Percentiles rank a stretch among this genome's conserved stretches.
phyloP scores from a whole-genome alignment of 1,140 invertebrate species.

The Ctenoplectra terminalis region DNA sequence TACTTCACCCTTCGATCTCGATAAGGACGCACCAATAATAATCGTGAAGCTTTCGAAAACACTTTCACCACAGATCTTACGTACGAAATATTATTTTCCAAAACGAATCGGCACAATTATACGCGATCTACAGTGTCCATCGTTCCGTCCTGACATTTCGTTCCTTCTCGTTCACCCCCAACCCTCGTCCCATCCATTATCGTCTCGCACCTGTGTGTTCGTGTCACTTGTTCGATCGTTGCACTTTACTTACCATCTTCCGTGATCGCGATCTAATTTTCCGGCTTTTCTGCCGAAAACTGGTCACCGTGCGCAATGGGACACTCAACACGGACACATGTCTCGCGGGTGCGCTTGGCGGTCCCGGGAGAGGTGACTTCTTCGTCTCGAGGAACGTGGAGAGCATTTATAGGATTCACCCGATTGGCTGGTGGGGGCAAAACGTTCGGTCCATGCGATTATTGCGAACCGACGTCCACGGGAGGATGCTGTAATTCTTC shows the following conservation, averaged over 20 bases:
- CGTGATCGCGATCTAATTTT: slow-evolving; percentile 58
- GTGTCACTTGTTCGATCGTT: slow-evolving; percentile 38
- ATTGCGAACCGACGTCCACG: slow-evolving; percentile 68
- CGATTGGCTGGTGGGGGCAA: slow-evolving; percentile 72
- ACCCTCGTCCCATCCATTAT: too few relatives aligned
- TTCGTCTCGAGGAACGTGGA: slow-evolving; percentile 74
- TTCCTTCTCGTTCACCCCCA: neutral
- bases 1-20: slow-evolving; percentile 7
- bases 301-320: slow-evolving; percentile 45
- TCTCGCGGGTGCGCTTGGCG: slow-evolving; percentile 73
- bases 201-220: neutral
- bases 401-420: slow-evolving; percentile 83
- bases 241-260: slow-evolving; percentile 76
- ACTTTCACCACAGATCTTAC: slow-evolving; percentile 15
- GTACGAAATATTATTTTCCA: neutral
- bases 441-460: slow-evolving; percentile 76
- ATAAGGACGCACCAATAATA: neutral
- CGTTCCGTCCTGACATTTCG: neutral
- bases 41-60: neutral
- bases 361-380: slow-evolving; percentile 80
- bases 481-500: slow-evolving; percentile 79
- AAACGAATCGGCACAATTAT: neutral
- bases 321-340: slow-evolving; percentile 75
- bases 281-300: slow-evolving; percentile 29
- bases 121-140: neutral